Percentiles rank a stretch among this genome's conserved stretches.
Conservation (phyloP, 2,888 invertebrate genomes). For the Glyphotaelius pellucidus region DNA sequence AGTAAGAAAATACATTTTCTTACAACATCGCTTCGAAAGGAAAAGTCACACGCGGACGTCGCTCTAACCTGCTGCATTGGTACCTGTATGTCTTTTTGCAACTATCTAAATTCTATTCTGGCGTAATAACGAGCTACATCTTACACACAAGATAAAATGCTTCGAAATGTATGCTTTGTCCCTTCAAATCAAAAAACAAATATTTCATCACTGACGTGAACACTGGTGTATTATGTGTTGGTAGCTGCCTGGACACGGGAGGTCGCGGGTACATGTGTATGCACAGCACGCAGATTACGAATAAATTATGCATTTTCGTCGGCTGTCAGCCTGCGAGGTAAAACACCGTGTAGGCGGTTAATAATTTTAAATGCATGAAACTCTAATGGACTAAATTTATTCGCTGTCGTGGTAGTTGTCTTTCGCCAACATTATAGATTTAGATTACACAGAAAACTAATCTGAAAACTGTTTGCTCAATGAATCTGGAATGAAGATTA, state of each 20-base stretch:
- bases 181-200: background rate
- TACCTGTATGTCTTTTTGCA: too few relatives aligned
- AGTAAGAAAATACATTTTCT: background rate
- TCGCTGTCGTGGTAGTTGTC: constrained; percentile 9
- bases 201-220: background rate
- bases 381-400: constrained; percentile 28
- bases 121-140: background rate
- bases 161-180: background rate
- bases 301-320: constrained; percentile 45
- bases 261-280: background rate
- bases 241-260: background rate
- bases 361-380: constrained; percentile 41
- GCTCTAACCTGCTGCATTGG: too few relatives aligned
- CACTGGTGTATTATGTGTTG: background rate
- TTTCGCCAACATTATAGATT: background rate
- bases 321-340: constrained; percentile 27
- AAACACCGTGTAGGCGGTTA: constrained; percentile 4
- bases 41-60: too few relatives aligned
- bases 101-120: background rate
- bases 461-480: background rate
- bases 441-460: background rate
- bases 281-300: constrained; percentile 26
- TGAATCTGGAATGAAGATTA: background rate
- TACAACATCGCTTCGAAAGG: background rate
- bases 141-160: background rate